These are phyloP conservation scores for Cottoperca gobio DNA, from an alignment of 2,797 vertebrate genomes.

Conservation along the genomic window DNA sequence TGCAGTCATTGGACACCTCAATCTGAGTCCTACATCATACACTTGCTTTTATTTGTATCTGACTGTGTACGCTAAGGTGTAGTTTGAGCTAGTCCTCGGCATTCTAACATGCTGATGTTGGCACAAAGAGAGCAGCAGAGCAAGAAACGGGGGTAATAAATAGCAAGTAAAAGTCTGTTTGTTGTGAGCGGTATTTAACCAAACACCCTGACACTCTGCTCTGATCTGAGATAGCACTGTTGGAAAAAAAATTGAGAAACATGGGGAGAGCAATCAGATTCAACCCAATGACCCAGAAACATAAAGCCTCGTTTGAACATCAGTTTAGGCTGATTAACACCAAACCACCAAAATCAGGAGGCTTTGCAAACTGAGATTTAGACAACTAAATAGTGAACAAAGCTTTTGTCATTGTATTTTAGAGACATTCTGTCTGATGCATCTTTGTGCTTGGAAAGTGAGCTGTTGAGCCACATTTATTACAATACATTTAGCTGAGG, in stretches of 20 bases:
- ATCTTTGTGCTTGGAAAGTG: not conserved
- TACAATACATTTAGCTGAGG: no score
- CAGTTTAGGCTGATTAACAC: not conserved
- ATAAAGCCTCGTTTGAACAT: constrained; percentile 6
- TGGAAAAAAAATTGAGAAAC: not conserved
- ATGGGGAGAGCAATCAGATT: constrained; percentile 1
- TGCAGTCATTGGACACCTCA: no score
- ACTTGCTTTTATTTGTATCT: no score
- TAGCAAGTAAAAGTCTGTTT: not conserved
- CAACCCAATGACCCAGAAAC: constrained; percentile 1
- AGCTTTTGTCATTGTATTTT: not conserved
- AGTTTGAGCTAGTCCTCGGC: not conserved
- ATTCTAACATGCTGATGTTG: not conserved
- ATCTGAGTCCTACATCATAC: no score
- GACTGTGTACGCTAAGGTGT: no score
- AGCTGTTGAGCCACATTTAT: not conserved
- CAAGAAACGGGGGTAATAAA: not conserved
- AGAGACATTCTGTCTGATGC: not conserved
- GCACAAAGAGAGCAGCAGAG: not conserved
- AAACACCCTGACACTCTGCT: not conserved
- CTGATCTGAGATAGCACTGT: not conserved
- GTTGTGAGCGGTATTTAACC: not conserved
- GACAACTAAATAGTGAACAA: not conserved
- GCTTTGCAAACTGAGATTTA: not conserved
- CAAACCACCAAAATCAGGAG: not conserved